These are phyloP conservation scores for Nesidiocoris tenuis DNA, from an alignment of 2,888 invertebrate genomes.

Conservation along the genomic window DNA sequence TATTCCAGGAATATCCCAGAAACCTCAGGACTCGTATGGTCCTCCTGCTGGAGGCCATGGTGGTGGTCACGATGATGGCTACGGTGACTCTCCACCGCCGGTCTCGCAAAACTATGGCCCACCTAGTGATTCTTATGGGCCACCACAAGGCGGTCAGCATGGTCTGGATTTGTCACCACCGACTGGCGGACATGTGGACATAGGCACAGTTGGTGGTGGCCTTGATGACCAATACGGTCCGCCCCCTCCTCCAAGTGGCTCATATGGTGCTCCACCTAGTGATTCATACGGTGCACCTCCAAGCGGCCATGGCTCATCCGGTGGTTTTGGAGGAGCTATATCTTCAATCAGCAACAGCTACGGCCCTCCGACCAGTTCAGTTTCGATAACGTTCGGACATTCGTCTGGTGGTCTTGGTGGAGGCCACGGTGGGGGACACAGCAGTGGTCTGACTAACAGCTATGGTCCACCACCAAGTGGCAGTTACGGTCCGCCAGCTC, in stretches of 20 bases:
- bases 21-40: constrained; percentile 50
- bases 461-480: constrained; percentile 35
- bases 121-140: constrained; percentile 46
- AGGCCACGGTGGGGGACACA: constrained; percentile 7
- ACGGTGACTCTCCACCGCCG: constrained; percentile 28
- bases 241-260: constrained; percentile 46
- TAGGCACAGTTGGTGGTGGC: constrained; percentile 51
- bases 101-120: constrained; percentile 33
- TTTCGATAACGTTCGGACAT: constrained; percentile 43
- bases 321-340: constrained; percentile 52
- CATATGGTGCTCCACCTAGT: constrained; percentile 45
- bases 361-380: constrained; percentile 46
- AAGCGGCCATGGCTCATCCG: too few species aligned
- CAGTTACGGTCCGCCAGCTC: constrained; percentile 30
- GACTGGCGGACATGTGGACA: constrained; percentile 31
- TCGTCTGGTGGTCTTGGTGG: constrained; percentile 18
- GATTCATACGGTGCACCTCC: constrained; percentile 55
- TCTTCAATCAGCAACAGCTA: constrained; percentile 51
- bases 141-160: constrained; percentile 50
- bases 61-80: constrained; percentile 7
- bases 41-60: constrained; percentile 49
- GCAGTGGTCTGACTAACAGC: constrained; percentile 4
- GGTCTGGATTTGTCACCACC: constrained; percentile 53
- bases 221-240: constrained; percentile 46
- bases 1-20: constrained; percentile 65